These are phyloP conservation scores for Proteles cristata DNA, from an alignment of 2,113 vertebrate genomes.

Conservation along the genomic window DNA sequence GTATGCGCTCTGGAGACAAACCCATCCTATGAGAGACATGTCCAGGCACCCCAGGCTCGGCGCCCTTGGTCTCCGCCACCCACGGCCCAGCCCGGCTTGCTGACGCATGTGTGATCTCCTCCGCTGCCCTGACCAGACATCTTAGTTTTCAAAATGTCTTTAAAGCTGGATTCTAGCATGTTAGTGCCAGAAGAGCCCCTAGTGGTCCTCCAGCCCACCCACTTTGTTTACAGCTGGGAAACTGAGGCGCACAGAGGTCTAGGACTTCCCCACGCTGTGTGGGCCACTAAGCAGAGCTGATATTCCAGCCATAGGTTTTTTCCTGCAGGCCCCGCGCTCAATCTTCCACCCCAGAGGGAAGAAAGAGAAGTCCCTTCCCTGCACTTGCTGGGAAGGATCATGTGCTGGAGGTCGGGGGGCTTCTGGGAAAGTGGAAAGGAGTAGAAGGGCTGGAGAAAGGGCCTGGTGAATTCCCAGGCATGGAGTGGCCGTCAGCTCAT, in stretches of 20 bases:
- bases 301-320: background rate
- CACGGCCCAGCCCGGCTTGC: background rate
- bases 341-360: background rate
- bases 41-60: accelerated
- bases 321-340: accelerated
- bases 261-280: background rate
- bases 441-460: background rate
- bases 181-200: background rate
- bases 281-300: background rate
- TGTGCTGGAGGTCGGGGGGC: background rate
- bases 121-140: background rate
- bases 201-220: no score
- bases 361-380: background rate
- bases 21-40: accelerated
- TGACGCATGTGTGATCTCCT: background rate
- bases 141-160: background rate
- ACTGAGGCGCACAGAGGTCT: background rate
- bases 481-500: background rate
- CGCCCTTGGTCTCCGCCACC: accelerated
- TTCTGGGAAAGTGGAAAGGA: background rate
- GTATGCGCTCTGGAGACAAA: background rate
- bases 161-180: background rate
- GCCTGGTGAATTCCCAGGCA: background rate
- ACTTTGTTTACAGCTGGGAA: background rate
- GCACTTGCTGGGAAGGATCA: accelerated